These are phyloP conservation scores for Danio rerio DNA, from an alignment of 2,113 vertebrate species.

Conservation along the genomic window DNA sequence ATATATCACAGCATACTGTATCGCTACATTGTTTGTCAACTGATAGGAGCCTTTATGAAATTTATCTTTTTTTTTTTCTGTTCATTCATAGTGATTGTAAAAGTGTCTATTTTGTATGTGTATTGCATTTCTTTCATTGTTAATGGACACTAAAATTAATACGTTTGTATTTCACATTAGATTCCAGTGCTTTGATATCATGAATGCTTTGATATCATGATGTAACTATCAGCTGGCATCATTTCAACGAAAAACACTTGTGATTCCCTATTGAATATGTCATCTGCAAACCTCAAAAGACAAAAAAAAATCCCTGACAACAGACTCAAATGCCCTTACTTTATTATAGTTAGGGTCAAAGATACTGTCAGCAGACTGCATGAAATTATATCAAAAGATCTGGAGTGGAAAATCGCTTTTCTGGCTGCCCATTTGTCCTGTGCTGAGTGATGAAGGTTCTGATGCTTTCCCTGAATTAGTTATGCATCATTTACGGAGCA, in stretches of 20 bases:
- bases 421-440: constrained; percentile 1
- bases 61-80: no score
- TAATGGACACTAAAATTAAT: no score
- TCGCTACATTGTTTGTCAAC: no score
- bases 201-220: no score
- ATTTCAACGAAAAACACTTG: not conserved
- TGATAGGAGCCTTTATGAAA: no score
- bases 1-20: no score
- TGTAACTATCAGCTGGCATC: not conserved
- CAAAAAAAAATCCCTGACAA: not conserved
- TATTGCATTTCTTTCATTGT: no score
- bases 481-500: constrained; percentile 40
- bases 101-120: no score
- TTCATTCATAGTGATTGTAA: no score
- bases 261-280: not conserved
- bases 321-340: not conserved
- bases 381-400: constrained; percentile 26
- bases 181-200: no score
- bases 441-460: constrained; percentile 19
- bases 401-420: constrained; percentile 38
- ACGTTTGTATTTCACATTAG: no score
- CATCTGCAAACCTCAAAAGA: not conserved
- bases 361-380: constrained; percentile 4
- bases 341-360: constrained; percentile 1
- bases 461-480: constrained; percentile 41